Evolutionary conservation across 2,113 vertebrate species (phyloP).

Genomic region (Holacanthus passer): DNA sequence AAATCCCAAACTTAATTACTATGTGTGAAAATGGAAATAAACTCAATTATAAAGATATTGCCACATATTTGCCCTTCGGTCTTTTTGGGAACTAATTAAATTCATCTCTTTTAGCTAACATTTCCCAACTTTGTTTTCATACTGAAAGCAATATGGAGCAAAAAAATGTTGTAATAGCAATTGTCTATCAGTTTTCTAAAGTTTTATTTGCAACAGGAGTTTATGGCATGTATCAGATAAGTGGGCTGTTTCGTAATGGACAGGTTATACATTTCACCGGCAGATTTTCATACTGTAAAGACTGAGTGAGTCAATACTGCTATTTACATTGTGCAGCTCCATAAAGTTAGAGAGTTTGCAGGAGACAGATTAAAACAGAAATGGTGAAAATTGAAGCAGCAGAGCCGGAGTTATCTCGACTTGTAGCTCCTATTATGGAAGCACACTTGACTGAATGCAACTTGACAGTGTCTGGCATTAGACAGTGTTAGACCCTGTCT

Average conservation of each 20-base stretch:
- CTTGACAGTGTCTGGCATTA: too few species aligned
- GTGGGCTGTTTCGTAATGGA: not conserved
- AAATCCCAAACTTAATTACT: constrained; percentile 73
- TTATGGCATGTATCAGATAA: not conserved
- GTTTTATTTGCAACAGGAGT: not conserved
- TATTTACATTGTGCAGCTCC: not conserved
- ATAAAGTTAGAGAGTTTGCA: not conserved
- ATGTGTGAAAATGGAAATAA: constrained; percentile 57
- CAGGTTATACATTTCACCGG: not conserved
- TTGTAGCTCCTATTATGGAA: not conserved
- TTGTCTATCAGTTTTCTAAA: not conserved
- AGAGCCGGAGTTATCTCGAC: not conserved
- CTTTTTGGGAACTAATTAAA: constrained; percentile 50
- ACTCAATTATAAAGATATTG: constrained; percentile 67
- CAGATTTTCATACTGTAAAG: not conserved
- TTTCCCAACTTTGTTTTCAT: constrained; percentile 31
- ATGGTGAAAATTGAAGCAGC: not conserved
- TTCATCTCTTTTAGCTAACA: constrained; percentile 27
- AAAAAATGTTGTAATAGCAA: not conserved
- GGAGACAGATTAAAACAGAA: not conserved
- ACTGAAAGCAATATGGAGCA: not conserved
- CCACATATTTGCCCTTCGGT: constrained; percentile 51
- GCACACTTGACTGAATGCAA: not conserved
- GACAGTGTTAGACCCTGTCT: too few species aligned
- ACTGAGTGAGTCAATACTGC: not conserved